Evolutionary conservation across 2,113 vertebrate genomes (phyloP).

Genomic region (Otus sunia): DNA sequence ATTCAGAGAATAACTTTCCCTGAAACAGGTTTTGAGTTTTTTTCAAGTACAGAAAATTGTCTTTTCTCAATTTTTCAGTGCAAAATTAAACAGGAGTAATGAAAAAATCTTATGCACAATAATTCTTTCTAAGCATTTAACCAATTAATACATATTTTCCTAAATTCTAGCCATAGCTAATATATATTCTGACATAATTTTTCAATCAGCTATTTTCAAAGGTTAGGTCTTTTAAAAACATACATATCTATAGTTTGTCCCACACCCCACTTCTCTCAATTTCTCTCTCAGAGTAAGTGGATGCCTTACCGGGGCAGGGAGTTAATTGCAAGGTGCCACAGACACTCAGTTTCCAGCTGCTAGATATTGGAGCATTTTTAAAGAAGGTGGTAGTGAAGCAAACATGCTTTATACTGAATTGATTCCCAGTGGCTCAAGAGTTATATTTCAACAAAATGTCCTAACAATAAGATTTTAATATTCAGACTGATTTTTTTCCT

Average conservation of each 20-base stretch:
- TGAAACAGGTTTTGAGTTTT: background rate
- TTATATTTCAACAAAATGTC: background rate
- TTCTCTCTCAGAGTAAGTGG: background rate
- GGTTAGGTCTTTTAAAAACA: background rate
- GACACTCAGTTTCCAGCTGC: background rate
- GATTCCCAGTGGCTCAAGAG: background rate
- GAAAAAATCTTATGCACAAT: background rate
- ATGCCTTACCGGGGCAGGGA: background rate
- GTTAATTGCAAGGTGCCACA: background rate
- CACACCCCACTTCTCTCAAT: background rate
- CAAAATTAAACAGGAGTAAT: background rate
- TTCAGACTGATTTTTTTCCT: background rate
- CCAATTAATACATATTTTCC: background rate
- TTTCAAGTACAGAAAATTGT: background rate
- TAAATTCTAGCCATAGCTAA: background rate
- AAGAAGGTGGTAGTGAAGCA: background rate
- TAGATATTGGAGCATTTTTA: background rate
- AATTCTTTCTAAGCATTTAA: background rate
- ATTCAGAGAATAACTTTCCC: background rate
- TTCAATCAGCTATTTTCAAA: background rate
- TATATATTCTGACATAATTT: background rate
- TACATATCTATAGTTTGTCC: background rate
- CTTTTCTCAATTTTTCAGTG: background rate
- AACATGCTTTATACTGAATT: background rate
- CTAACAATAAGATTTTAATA: background rate